These are phyloP conservation scores for Heliconius hewitsoni DNA, from an alignment of 1,140 invertebrate genomes.

Conservation along the genomic window DNA sequence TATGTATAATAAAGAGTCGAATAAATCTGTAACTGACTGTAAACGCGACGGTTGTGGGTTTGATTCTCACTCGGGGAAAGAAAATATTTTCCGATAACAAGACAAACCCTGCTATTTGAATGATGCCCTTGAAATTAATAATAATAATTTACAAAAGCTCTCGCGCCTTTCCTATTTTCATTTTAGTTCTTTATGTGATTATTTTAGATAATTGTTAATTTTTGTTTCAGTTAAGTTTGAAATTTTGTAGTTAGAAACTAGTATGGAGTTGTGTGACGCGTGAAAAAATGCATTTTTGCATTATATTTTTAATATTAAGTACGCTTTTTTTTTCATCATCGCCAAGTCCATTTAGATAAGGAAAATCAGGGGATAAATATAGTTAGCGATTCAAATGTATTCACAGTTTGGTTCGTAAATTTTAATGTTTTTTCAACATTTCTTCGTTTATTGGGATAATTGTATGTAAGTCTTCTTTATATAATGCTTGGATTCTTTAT, in stretches of 20 bases:
- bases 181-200: conserved; percentile 26
- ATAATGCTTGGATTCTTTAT: neutral
- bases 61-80: too few relatives aligned
- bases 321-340: conserved; percentile 23
- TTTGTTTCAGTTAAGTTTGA: conserved; percentile 68
- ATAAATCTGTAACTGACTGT: too few relatives aligned
- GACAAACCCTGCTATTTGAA: too few relatives aligned
- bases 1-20: too few relatives aligned
- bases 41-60: too few relatives aligned
- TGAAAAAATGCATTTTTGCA: conserved; percentile 25
- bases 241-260: conserved; percentile 47
- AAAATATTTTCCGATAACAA: too few relatives aligned
- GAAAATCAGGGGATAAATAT: conserved; percentile 26
- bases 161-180: conserved; percentile 17
- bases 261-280: conserved; percentile 37
- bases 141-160: neutral
- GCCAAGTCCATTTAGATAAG: conserved; percentile 16
- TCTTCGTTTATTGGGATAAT: neutral
- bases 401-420: neutral
- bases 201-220: conserved; percentile 34
- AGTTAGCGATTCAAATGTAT: conserved; percentile 15
- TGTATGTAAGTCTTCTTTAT: neutral
- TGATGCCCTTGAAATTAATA: too few relatives aligned
- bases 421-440: neutral
- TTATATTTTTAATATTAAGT: conserved; percentile 21